phyloP scores from a whole-genome alignment of 2,113 vertebrate genomes.

The Aegotheles bennettii region DNA sequence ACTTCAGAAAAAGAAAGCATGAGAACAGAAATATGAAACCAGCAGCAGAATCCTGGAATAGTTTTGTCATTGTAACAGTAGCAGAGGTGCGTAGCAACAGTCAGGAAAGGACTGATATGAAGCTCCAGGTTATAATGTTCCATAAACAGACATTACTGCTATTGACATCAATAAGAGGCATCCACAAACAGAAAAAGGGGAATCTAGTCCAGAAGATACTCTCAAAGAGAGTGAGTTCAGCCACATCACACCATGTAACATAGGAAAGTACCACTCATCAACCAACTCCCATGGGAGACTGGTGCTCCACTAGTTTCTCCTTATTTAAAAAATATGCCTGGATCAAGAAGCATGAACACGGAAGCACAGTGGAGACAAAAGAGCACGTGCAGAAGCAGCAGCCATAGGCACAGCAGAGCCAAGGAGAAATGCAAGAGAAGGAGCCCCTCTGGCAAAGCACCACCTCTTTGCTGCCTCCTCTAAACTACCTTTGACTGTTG shows the following conservation, averaged over 20 bases:
- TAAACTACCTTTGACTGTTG: neutral
- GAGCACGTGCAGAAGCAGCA: rapidly evolving
- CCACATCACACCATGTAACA: neutral
- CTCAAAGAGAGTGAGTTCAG: neutral
- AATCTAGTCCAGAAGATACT: neutral
- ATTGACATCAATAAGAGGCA: neutral
- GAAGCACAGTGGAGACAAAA: neutral
- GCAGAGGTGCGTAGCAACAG: neutral
- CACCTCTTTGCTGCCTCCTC: neutral
- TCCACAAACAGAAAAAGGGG: neutral
- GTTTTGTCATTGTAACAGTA: neutral
- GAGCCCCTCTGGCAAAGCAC: neutral
- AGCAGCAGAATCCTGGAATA: neutral
- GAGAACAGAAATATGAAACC: neutral
- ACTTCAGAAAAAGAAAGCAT: neutral
- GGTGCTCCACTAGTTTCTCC: neutral
- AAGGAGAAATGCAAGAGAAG: neutral
- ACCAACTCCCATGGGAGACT: neutral
- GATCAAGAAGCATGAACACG: neutral
- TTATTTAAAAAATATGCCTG: neutral
- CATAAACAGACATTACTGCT: neutral
- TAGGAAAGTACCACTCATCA: neutral
- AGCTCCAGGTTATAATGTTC: neutral
- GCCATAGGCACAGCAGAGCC: neutral
- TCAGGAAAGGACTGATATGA: neutral